Base-by-base conservation (phyloP, 2,888 invertebrate species). In the Scaptomyza parva region DNA sequence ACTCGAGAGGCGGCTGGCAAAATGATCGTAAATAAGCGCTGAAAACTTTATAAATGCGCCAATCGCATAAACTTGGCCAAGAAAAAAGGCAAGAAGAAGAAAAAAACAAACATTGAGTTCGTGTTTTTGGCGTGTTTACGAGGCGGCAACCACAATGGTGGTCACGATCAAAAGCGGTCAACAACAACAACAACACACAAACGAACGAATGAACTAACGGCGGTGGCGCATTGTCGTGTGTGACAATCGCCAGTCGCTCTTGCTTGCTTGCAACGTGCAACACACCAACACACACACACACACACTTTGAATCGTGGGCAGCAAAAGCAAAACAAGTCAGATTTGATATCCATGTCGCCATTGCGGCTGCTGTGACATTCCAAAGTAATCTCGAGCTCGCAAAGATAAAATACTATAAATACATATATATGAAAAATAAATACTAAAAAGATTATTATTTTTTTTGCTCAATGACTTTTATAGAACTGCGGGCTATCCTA, bases 91-190 rank as follows among this genome's bases (percentile, higher is more conserved):
- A 9, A 9, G 54, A 54, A 57, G 47, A 30, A 9, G 11, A 30
- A 9, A 33, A n/a, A 8, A 37, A 17, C 18, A 18, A 40, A 40
- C 28, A 9, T 28, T 28, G 28, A 9, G 28, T 28, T 28, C 28
- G 30, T 48, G 65, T 60, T 47, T 47, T 47, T 81, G 81, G 75
- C 83, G 82, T 81, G 88, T 88, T 83, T 88, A 88, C 80, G 86
- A 88, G 88, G 86, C 83, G 83, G 88, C 80, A 86, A 88, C 84
- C 86, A 84, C 84, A 88, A 84, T 86, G 80, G 83, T 83, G 88
- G 86, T 88, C 88, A 84, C 83, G 83, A 88, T 84, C 83, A 88
- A 88, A 84, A 83, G 86, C 88, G 80, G 84, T 83, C 86, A 84
- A 66, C 61, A 41, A 47, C 69, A 48, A 54, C 43, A 44, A 18